Base-by-base conservation (phyloP, 2,888 invertebrate genomes). In the Acanthosepion lycidas region DNA sequence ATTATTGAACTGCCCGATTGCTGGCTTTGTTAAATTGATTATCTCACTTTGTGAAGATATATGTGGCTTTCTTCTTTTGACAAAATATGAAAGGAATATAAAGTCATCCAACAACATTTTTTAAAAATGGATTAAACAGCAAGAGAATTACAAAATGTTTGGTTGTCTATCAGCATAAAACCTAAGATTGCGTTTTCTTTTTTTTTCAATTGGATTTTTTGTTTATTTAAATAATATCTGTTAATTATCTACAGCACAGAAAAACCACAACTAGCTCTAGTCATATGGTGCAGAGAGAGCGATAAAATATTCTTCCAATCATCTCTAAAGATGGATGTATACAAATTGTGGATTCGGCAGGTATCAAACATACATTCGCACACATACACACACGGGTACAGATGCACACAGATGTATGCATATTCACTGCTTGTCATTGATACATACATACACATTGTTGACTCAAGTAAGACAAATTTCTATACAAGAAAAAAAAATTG, bases 161-260 rank as follows among this genome's bases (percentile, higher is more conserved):
- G 78, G 15, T 33, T 33, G n/a, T 15, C n/a, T 78, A n/a, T 78
- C 33, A 78, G n/a, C 9, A 33, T n/a, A 78, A 78, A 78, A 78
- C 78, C 78, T n/a, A 78, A 78, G n/a, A 78, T 78, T 28, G n/a
- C n/a, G n/a, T 78, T 78, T 78, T 78, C n/a, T n/a, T 78, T 78
- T 78, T 28, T 9, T 78, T 78, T 28, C 15, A n/a, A n/a, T 78
- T 15, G 0, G 15, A 20, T 55, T 78, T 78, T 78, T n/a, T 6
- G n/a, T 78, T 78, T 5, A 33, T 78, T 78, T 33, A 78, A n/a
- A 78, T 78, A 78, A 78, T 78, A n/a, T 15, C 78, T 78, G 78
- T 78, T 33, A 78, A 78, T 33, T 78, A 33, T 78, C 78, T n/a
- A 78, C 33, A 5, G 15, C n/a, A 78, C 78, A n/a, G 9, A 78